Evolutionary conservation across 35 echinoderm and acorn worm species (phyloP), one percentile per base, ranked within the genome.

Genomic region (Ptychodera flava): DNA sequence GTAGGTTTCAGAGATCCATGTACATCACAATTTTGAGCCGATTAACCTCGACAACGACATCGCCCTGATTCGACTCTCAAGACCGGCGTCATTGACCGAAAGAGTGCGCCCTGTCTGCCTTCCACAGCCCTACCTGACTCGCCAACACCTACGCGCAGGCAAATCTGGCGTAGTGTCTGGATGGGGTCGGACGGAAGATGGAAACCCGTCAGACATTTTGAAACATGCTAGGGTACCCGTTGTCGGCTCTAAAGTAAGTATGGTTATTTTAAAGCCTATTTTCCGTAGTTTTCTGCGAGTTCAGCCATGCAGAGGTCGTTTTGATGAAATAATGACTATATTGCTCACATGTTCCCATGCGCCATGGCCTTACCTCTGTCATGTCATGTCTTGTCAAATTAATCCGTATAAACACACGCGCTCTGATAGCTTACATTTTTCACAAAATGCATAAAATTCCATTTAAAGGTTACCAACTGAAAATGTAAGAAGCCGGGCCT

Each of bases 1-100:
- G n/a, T n/a, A 83, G 82, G 82, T 83, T 34, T 28, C 82, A 28
- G 82, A 83, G 37, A 37, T 83, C 37, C 37, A 36, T n/a, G 82
- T 83, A 1, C 82, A 83, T 37, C 35, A 34, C 28, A 34, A 83
- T 2, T 83, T 36, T 35, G 29, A 83, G 16, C 82, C 82, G 37
- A 36, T 37, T 30, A 83, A 34, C 12, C 35, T 83, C 12, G 82
- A 83, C 0, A 30, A 36, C 29, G 82, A 83, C 35, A 83, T 83
- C 0, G 82, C 82, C 10, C n/a, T 83, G 16, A 16, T 83, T 0
- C 34, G 82, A 83, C 35, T 83, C 29, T 34, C 34, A 35, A 35
- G 0, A 1, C 1, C 82, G 12, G 30, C 37, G 28, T 14, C 34
- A 14, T 36, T 37, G 12, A 83, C 82, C 0, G 33, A 34, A 37